Evolutionary conservation across 2,113 vertebrate genomes (phyloP), one percentile per base, ranked within the genome.

Genomic region (Tyto alba): DNA sequence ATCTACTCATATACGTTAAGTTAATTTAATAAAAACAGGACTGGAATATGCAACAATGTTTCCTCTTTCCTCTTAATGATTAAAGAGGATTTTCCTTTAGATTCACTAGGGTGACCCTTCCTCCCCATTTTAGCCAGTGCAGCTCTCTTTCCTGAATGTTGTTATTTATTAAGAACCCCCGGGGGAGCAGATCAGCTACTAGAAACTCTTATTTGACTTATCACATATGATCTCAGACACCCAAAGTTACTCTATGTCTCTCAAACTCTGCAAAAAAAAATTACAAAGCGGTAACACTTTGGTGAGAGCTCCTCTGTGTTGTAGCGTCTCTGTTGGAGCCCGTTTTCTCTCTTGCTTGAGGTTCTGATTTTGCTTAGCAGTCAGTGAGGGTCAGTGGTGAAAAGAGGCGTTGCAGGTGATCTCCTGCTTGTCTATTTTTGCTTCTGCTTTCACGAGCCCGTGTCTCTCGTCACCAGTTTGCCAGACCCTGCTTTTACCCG

Each of bases 181-280:
- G 93, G 52, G 69, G 55, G 50, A 84, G 77, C 10, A 94, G 90
- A 88, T 84, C 71, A 95, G 57, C 38, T 63, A 7, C 71, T 79
- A 88, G 85, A 95, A 96, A 91, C 71, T 69, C 87, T 80, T 95
- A 74, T n/a, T 94, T 93, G 74, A 59, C 64, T 90, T 91, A 92
- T 83, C 50, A 88, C 47, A 74, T 96, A 80, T 34, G 38, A 57
- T 86, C 72, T 90, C 77, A 82, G 71, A 89, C 64, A 95, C 32
- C 57, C 85, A 40, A 67, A 68, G n/a, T 74, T 59, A 89, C 67
- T 64, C 69, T 91, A 79, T 25, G 59, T 48, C 67, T 87, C 74
- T 43, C 85, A 96, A 95, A 93, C 10, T 47, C 50, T 48, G n/a
- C 34, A 50, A 79, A 80, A 82, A 89, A 53, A 25, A 36, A 15